Base-by-base conservation (phyloP, 2,113 vertebrate genomes). In the Elephantulus edwardii region DNA sequence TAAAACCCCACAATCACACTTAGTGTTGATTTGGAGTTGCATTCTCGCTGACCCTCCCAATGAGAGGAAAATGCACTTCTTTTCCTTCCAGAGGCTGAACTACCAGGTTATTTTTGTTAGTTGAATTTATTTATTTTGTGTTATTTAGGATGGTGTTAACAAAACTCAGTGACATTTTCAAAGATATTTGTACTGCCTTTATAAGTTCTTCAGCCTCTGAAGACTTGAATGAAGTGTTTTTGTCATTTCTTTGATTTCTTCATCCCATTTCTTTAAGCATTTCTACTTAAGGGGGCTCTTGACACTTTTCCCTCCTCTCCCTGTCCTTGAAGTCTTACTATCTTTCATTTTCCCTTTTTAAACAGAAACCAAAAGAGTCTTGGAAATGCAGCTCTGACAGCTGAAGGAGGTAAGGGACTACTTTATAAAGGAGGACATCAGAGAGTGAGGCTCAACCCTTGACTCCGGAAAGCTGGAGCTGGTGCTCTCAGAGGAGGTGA, bases 111-210 rank as follows among this genome's bases (percentile, higher is more conserved):
- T 33, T 83, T 56, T 68, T 88, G 11, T 75, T 48, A 48, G 50
- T 56, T 76, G 52, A 89, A 70, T 76, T 80, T 54, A 80, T 22
- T 60, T 71, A 30, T 48, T 82, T 70, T 88, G 50, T 56, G 77
- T 74, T 62, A 66, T 40, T 46, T 52, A 17, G 50, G 56, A 81
- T 44, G 75, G 28, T 54, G 38, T 88, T 91, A 48, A 83, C 33
- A 93, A 71, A 93, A 84, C 48, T 16, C 68, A 93, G 2, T 84
- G 71, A 76, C 26, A 42, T 62, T 92, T 38, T 83, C n/a, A 93
- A 81, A 56, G 50, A 81, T 64, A 12, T 66, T 76, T 64, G 38
- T 90, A n/a, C 33, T 88, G 44, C 44, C 38, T 93, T 75, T 85
- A 88, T 62, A 81, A 84, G 81, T 33, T n/a, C 9, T 46, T 71